Conservation (phyloP, 2,113 vertebrate species). For the Addax nasomaculatus region DNA sequence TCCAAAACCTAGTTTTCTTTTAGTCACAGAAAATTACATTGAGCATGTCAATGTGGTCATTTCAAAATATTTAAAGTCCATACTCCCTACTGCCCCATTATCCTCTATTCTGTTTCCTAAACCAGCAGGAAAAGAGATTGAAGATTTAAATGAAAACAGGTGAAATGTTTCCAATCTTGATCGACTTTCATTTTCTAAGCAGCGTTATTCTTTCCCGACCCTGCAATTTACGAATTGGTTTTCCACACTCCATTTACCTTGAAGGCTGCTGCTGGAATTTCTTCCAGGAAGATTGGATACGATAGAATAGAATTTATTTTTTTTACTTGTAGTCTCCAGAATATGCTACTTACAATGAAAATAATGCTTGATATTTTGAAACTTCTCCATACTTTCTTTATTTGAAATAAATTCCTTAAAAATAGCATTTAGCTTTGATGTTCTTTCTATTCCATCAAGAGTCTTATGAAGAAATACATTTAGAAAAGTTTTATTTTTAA, state of each 20-base stretch:
- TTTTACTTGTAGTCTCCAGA: not conserved
- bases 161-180: conserved; percentile 50
- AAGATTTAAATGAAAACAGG: conserved; percentile 48
- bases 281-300: conserved; percentile 7
- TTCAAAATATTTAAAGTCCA: conserved; percentile 24
- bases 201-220: conserved; percentile 53
- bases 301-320: not conserved
- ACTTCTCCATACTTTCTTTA: not conserved
- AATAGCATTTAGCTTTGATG: not conserved
- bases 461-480: not conserved
- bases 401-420: not conserved
- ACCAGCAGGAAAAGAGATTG: conserved; percentile 33
- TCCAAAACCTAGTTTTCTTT: conserved; percentile 2
- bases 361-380: not conserved
- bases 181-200: conserved; percentile 56
- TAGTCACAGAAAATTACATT: conserved; percentile 14
- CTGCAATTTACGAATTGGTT: conserved; percentile 64
- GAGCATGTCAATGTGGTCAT: not conserved
- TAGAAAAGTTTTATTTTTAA: not conserved
- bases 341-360: conserved; percentile 19
- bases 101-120: not conserved
- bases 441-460: not conserved
- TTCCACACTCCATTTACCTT: conserved; percentile 61
- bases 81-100: not conserved
- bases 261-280: conserved; percentile 30